These are phyloP conservation scores for Crax fasciolata DNA, from an alignment of 2,797 vertebrate genomes.

Conservation along the genomic window DNA sequence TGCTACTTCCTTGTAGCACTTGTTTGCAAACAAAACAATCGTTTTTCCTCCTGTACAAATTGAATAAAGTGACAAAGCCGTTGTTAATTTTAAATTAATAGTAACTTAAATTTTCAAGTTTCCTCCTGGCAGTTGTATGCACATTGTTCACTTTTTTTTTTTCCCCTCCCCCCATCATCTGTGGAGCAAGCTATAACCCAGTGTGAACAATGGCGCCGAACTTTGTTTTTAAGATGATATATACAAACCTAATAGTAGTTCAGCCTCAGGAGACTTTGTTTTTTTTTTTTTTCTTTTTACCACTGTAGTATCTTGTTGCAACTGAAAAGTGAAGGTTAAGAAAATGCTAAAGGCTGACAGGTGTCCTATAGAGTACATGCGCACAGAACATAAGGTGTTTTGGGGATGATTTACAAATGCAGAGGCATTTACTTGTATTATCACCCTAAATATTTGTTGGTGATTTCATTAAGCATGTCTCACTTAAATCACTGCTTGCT, in stretches of 20 bases:
- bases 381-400: background rate
- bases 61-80: background rate
- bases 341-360: background rate
- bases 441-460: background rate
- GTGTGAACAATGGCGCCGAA: too few species aligned
- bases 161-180: background rate
- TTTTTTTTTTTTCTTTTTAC: background rate
- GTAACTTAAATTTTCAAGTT: background rate
- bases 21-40: background rate
- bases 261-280: background rate
- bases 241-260: background rate
- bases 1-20: background rate
- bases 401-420: background rate
- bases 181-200: background rate
- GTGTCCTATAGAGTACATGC: background rate
- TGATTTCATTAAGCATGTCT: background rate
- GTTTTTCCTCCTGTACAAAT: background rate
- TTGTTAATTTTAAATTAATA: background rate
- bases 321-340: background rate
- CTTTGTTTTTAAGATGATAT: background rate
- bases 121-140: too few species aligned
- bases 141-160: background rate
- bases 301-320: background rate
- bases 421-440: background rate
- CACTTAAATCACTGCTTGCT: background rate